A percentile compares a stretch with the other conserved stretches of the same genome.
Conservation (phyloP, 2,888 invertebrate species). For the Marronus borbonicus region DNA sequence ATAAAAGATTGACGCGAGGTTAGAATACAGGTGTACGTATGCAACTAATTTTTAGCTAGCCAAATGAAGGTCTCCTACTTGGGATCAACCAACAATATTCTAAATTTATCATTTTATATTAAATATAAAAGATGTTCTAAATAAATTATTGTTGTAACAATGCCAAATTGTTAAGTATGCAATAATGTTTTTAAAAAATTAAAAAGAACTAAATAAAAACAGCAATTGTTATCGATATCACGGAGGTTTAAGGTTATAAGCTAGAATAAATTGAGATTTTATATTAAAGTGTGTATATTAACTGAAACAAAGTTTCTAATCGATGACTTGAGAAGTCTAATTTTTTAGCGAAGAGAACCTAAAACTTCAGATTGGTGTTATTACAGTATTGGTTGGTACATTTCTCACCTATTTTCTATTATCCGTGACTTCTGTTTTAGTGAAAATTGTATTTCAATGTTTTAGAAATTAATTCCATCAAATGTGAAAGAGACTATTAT, state of each 20-base stretch:
- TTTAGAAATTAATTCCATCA: conserved; percentile 61
- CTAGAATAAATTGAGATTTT: conserved; percentile 58
- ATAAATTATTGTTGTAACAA: conserved; percentile 62
- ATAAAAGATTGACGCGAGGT: conserved; percentile 54
- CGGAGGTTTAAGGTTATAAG: conserved; percentile 61
- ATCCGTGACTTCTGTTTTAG: conserved; percentile 60
- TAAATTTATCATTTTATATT: conserved; percentile 62
- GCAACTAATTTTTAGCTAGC: conserved; percentile 55
- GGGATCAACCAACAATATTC: conserved; percentile 58
- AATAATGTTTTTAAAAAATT: conserved; percentile 60
- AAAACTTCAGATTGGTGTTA: conserved; percentile 55
- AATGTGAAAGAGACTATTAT: conserved; percentile 61
- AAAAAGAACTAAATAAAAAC: conserved; percentile 54
- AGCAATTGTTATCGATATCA: conserved; percentile 66
- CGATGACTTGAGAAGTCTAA: conserved; percentile 47
- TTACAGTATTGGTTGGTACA: conserved; percentile 53
- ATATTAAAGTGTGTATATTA: conserved; percentile 54
- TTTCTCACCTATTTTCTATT: conserved; percentile 55
- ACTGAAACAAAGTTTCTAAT: conserved; percentile 59
- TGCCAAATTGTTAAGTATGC: conserved; percentile 64
- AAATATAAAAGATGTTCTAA: conserved; percentile 52
- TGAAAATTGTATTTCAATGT: conserved; percentile 60
- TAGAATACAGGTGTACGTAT: conserved; percentile 22
- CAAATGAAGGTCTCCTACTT: conserved; percentile 52
- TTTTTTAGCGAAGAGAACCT: conserved; percentile 50